Conservation (phyloP, 2,888 invertebrate species). For the Dolichopus griseipennis region DNA sequence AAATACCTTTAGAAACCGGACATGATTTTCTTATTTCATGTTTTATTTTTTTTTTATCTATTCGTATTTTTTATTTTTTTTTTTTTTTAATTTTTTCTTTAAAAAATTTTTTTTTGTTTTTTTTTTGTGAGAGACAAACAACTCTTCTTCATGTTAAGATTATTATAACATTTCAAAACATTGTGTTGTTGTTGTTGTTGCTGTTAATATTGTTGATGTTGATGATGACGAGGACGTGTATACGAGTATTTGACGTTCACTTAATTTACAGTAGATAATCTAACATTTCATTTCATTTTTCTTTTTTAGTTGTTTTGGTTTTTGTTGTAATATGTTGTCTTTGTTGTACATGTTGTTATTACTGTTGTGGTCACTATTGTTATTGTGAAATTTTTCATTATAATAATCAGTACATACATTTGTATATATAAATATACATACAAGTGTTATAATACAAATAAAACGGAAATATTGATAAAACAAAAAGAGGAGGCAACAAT, state of each 20-base stretch:
- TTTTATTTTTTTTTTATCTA: background rate
- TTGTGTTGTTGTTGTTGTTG: background rate
- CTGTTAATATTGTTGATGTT: background rate
- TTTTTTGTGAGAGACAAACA: background rate
- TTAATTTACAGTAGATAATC: constrained; percentile 3
- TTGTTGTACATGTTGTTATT: background rate
- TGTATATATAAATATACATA: too few relatives aligned
- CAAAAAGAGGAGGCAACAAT: too few relatives aligned
- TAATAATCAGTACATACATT: too few relatives aligned
- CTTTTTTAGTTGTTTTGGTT: background rate
- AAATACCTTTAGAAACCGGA: constrained; percentile 6
- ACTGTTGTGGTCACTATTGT: background rate
- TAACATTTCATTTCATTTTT: background rate
- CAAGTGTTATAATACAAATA: too few relatives aligned
- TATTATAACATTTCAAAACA: background rate
- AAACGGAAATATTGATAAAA: too few relatives aligned
- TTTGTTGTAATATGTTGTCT: background rate
- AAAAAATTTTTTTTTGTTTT: background rate
- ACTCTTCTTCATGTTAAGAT: background rate
- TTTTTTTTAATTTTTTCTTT: background rate
- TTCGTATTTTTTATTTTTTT: background rate
- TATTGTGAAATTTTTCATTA: too few relatives aligned
- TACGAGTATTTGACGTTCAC: background rate
- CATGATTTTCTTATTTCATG: constrained; percentile 9
- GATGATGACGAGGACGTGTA: too few relatives aligned